Evolutionary conservation across 2,113 vertebrate species (phyloP), one percentile per base, ranked within the genome.

Genomic region (Daboia siamensis): DNA sequence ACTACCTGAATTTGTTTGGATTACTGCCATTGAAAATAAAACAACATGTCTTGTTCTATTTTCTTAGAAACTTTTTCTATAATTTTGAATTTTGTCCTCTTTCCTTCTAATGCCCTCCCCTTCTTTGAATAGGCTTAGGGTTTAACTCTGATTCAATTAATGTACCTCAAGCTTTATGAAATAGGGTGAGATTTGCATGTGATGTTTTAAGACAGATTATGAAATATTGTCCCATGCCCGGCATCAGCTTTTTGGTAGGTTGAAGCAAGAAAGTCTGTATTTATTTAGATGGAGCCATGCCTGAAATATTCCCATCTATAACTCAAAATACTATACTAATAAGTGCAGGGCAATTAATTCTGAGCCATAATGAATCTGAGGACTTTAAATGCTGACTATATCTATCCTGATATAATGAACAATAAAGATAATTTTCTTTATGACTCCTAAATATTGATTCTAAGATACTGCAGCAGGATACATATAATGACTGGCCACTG

Each of bases 351-450:
- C 23, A 59, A 89, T 29, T 20, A 54, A 46, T 33, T 29, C 91
- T 56, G 91, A 91, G 44, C 80, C 90, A 0, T 1, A 69, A 87
- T 93, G 33, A 91, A 86, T 93, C 74, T 15, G 21, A 44, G 0
- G 0, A 8, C 33, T 8, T 94, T 0, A 0, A 61, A 46, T 0
- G 0, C 90, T 74, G 90, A 89, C 0, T 0, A 55, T 46, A 90
- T 56, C 0, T 1, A 88, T 91, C 80, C 92, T 93, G 93, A 94
- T 93, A 0, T 0, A 93, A 93, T 93, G 93, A 57, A 64, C 23
- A 95, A 95, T 95, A 96, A 96, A 96, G 95, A 91, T 91, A 93
- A 93, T n/a, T 9, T 91, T 86, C 29, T 92, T 46, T 90, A 80
- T 94, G 89, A 94, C 92, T 86, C 69, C 0, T 80, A 2, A 93